Percentiles rank a stretch among this genome's conserved stretches.
Evolutionary conservation across 2,797 vertebrate species (phyloP).

Genomic region (Mus spretus): DNA sequence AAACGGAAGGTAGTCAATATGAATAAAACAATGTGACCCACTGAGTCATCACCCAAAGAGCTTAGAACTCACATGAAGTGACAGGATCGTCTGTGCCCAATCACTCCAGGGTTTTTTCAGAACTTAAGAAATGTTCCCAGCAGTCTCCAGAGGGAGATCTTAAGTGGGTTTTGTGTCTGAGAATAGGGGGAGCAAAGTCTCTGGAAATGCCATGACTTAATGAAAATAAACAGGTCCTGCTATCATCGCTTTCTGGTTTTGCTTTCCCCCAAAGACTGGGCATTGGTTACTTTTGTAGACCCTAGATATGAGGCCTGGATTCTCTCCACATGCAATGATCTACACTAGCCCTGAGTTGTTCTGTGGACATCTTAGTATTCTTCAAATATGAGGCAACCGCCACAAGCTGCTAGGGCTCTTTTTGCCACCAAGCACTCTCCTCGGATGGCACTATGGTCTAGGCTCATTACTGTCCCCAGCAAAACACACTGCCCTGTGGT

Average conservation of each 20-base stretch:
- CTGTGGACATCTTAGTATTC: not conserved
- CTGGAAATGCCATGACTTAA: constrained; percentile 23
- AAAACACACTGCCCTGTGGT: not conserved
- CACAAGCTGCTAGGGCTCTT: not conserved
- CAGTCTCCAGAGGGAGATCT: not conserved
- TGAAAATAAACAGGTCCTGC: not conserved
- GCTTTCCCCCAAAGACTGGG: not conserved
- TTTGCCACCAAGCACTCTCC: not conserved
- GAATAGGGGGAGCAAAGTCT: constrained; percentile 7
- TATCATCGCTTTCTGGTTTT: not conserved
- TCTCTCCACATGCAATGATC: not conserved
- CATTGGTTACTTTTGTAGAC: not conserved
- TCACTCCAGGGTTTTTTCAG: not conserved
- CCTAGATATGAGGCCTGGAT: not conserved
- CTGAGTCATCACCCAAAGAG: not conserved
- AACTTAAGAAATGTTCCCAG: not conserved
- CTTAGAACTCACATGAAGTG: not conserved
- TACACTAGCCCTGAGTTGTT: constrained; percentile 16
- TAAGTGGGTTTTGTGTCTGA: constrained; percentile 46
- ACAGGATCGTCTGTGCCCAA: not conserved
- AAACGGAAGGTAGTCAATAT: not conserved
- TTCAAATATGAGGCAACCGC: not conserved
- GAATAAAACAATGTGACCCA: not conserved
- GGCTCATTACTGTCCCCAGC: not conserved
- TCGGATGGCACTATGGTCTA: not conserved